A percentile compares a stretch with the other conserved stretches of the same genome.
These are phyloP conservation scores for Varroa destructor DNA, from an alignment of 1,140 invertebrate genomes.

Conservation along the genomic window DNA sequence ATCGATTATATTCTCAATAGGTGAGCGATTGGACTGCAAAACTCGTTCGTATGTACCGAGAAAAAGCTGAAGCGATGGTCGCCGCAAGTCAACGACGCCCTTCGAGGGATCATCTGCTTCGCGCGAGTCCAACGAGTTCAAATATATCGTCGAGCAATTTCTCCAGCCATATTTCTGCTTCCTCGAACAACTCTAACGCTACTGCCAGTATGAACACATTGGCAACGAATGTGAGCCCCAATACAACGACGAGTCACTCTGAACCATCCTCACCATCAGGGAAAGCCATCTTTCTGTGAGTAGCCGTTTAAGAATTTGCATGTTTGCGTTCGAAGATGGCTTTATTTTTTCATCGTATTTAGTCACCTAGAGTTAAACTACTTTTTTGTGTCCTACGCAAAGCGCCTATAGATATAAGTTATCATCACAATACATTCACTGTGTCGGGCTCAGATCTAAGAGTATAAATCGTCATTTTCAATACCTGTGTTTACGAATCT, in stretches of 20 bases:
- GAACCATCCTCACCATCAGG: conserved; percentile 15
- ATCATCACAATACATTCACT: no score
- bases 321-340: background rate
- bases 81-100: background rate
- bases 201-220: no score
- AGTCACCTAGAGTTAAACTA: no score
- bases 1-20: conserved; percentile 7
- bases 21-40: conserved; percentile 14
- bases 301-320: background rate
- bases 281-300: conserved; percentile 7
- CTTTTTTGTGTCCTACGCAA: no score
- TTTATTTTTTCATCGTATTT: no score
- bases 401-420: no score
- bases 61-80: conserved; percentile 13
- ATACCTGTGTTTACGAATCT: no score
- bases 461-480: no score
- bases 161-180: no score
- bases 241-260: conserved; percentile 2
- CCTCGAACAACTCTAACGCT: no score
- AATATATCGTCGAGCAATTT: conserved; percentile 6
- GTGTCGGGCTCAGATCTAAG: no score
- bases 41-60: conserved; percentile 11
- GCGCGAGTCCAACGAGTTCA: background rate
- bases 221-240: background rate
- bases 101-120: conserved; percentile 4